A percentile compares a stretch with the other conserved stretches of the same genome.
Evolutionary conservation across 2,797 vertebrate genomes (phyloP).

Genomic region (Mareca penelope): DNA sequence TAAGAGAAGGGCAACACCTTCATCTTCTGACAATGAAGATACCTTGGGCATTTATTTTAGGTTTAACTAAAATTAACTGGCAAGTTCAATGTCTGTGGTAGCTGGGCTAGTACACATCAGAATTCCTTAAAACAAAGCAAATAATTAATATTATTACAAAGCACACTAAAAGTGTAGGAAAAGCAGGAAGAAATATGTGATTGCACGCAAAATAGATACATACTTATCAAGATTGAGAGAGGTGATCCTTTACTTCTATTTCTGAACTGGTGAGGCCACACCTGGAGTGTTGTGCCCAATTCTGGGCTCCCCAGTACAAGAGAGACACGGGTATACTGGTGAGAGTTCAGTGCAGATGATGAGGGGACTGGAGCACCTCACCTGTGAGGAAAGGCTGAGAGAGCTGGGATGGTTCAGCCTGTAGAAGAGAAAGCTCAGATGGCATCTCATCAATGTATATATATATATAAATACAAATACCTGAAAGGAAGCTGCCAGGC

Average conservation of each 20-base stretch:
- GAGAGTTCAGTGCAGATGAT: too few species aligned
- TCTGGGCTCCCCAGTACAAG: not conserved
- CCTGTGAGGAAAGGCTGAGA: not conserved
- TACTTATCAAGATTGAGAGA: not conserved
- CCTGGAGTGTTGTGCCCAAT: not conserved
- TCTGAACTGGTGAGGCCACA: not conserved
- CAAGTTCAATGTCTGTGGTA: not conserved
- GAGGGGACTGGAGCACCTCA: not conserved
- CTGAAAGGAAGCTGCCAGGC: too few species aligned
- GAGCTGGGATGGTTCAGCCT: too few species aligned
- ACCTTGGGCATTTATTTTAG: not conserved
- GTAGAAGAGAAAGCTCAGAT: too few species aligned
- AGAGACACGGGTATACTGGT: not conserved
- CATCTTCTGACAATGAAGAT: not conserved
- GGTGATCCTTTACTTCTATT: not conserved
- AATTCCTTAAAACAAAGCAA: not conserved
- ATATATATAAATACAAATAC: too few species aligned
- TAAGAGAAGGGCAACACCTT: not conserved
- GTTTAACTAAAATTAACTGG: not conserved
- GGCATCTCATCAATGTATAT: too few species aligned
- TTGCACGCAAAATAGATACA: not conserved
- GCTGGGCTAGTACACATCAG: not conserved
- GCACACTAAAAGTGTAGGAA: not conserved
- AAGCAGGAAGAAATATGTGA: not conserved
- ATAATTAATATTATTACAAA: not conserved